Conservation (phyloP, 2,888 invertebrate species). For the Mythimna vitellina region DNA sequence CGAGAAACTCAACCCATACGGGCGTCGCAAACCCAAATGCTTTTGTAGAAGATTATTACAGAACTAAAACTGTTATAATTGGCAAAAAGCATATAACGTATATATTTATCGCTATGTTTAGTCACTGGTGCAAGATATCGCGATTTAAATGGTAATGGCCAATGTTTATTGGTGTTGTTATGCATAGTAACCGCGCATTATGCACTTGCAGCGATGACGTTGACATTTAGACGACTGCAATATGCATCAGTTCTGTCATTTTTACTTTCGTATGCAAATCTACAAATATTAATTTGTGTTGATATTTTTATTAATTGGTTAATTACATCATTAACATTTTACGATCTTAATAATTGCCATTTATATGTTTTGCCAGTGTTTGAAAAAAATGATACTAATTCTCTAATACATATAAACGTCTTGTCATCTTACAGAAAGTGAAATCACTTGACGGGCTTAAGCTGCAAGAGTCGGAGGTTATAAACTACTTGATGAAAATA, state of each 20-base stretch:
- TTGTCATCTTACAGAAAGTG: conserved; percentile 38
- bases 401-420: conserved; percentile 9
- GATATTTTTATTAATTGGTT: conserved; percentile 41
- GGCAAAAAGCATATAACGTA: conserved; percentile 29
- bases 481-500: conserved; percentile 19
- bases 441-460: conserved; percentile 36
- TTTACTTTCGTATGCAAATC: conserved; percentile 51
- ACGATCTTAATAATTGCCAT: conserved; percentile 13
- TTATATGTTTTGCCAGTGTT: conserved; percentile 7
- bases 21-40: not conserved
- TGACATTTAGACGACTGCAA: conserved; percentile 39
- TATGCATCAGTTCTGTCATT: conserved; percentile 40
- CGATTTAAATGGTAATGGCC: conserved; percentile 47
- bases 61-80: conserved; percentile 13
- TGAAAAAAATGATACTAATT: conserved; percentile 20
- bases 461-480: conserved; percentile 29
- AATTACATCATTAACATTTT: conserved; percentile 25
- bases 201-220: conserved; percentile 42
- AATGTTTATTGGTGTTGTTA: conserved; percentile 30
- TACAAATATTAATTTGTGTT: conserved; percentile 3
- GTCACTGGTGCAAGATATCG: conserved; percentile 34
- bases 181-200: conserved; percentile 44
- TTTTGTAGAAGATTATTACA: conserved; percentile 7
- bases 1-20: conserved; percentile 5
- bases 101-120: conserved; percentile 38